A percentile compares a stretch with the other conserved stretches of the same genome.
Evolutionary conservation across 2,797 vertebrate species (phyloP).

Genomic region (Galagoides demidoff): DNA sequence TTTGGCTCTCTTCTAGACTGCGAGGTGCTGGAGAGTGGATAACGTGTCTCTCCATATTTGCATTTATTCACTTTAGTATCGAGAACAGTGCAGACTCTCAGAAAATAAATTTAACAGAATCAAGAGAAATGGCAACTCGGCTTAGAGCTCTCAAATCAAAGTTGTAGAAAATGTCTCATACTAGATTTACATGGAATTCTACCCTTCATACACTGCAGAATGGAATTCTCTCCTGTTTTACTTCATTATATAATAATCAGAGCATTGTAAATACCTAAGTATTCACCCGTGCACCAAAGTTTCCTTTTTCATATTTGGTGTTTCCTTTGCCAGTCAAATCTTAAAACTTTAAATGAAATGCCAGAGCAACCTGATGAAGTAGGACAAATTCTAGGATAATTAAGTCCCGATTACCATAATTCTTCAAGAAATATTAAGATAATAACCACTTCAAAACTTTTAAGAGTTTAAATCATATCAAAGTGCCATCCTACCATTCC

Average conservation of each 20-base stretch:
- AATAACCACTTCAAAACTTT: background rate
- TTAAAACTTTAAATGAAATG: conserved; percentile 46
- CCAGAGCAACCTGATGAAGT: background rate
- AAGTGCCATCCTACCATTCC: background rate
- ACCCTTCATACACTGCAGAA: background rate
- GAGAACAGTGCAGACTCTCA: background rate
- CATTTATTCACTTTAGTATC: background rate
- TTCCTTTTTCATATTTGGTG: conserved; percentile 14
- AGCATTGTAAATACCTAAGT: conserved; percentile 25
- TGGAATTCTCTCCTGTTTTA: background rate
- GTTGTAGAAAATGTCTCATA: background rate
- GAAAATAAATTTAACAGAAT: conserved; percentile 30
- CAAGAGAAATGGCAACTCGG: background rate
- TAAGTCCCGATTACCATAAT: background rate
- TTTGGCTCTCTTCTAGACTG: background rate
- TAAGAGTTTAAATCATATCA: background rate
- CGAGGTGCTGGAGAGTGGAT: background rate
- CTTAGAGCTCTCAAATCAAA: background rate
- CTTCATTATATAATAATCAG: background rate
- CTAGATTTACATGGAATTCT: background rate
- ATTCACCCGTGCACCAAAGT: background rate
- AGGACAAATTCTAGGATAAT: background rate
- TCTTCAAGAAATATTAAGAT: conserved; percentile 29
- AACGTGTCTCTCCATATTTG: background rate
- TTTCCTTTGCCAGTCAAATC: background rate